Conservation (phyloP, 2,113 vertebrate genomes). For the Leptobrachium leishanense region DNA sequence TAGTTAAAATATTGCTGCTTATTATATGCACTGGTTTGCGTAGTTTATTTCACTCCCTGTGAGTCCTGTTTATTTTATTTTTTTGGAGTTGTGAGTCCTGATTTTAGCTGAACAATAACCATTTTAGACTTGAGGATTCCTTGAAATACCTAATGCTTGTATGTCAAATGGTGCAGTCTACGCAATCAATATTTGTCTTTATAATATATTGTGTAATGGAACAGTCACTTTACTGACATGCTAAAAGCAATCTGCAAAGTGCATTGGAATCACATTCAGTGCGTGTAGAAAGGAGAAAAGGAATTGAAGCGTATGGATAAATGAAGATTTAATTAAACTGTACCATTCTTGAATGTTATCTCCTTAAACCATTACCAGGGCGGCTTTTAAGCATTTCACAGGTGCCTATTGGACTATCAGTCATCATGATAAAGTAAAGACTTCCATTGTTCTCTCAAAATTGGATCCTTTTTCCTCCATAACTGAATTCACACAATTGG, state of each 20-base stretch:
- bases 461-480: too few species aligned
- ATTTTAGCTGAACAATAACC: not conserved
- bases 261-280: not conserved
- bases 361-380: not conserved
- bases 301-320: not conserved
- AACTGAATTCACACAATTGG: too few species aligned
- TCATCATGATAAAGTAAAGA: not conserved
- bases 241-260: conserved; percentile 14
- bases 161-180: not conserved
- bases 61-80: too few species aligned
- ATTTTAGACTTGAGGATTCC: not conserved
- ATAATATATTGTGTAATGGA: conserved; percentile 3
- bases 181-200: not conserved
- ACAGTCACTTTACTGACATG: not conserved
- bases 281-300: not conserved
- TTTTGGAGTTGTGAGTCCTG: not conserved
- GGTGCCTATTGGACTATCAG: not conserved
- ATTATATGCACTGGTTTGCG: too few species aligned
- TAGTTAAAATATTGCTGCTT: too few species aligned
- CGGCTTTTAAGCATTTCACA: not conserved
- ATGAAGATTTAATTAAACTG: not conserved
- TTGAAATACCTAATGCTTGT: not conserved
- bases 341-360: not conserved
- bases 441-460: too few species aligned
- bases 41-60: too few species aligned